Base-by-base conservation (phyloP, 2,797 vertebrate genomes). In the Neostethus bicornis region DNA sequence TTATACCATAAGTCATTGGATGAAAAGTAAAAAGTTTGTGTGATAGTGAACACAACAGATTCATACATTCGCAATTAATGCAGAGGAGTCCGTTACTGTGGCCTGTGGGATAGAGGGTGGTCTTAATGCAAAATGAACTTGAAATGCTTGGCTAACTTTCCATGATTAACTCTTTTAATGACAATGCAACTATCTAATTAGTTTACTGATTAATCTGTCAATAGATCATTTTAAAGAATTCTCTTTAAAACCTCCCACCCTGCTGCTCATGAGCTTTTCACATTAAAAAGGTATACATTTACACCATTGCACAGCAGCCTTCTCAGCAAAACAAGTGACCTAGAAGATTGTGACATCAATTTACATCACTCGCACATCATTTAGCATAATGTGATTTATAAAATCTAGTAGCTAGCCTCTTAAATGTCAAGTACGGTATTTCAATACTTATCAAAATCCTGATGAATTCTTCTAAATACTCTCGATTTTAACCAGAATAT, bases 181-280 rank as follows among this genome's bases (percentile, higher is more conserved):
- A 65, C 59, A 60, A 43, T 59, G 44, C 70, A 61, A 66, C 67
- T 39, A 57, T 52, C 50, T 75, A 77, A 84, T 86, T 80, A 75
- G 14, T 31, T 29, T 10, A 54, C 42, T 67, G 69, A 85, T 80
- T 68, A 74, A 74, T 69, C 55, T 38, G 39, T 25, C 62, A 61
- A 81, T 56, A 59, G 49, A 47, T 65, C 44, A 51, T 52, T 61
- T 60, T 73, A 54, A 48, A 63, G 16, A 51, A 16, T 47, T 66
- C 61, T 63, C 34, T 45, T 54, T 54, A 72, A 52, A 60, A 20
- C 23, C 39, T 34, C 44, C n/a, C n/a, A n/a, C n/a, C n/a, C n/a
- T n/a, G n/a, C n/a, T n/a, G n/a, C n/a, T n/a, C n/a, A n/a, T n/a
- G n/a, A n/a, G n/a, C n/a, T n/a, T n/a, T n/a, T n/a, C n/a, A n/a